A percentile compares a stretch with the other conserved stretches of the same genome.
Conservation (phyloP, 1,140 invertebrate genomes). For the Drosophila pectinifera region DNA sequence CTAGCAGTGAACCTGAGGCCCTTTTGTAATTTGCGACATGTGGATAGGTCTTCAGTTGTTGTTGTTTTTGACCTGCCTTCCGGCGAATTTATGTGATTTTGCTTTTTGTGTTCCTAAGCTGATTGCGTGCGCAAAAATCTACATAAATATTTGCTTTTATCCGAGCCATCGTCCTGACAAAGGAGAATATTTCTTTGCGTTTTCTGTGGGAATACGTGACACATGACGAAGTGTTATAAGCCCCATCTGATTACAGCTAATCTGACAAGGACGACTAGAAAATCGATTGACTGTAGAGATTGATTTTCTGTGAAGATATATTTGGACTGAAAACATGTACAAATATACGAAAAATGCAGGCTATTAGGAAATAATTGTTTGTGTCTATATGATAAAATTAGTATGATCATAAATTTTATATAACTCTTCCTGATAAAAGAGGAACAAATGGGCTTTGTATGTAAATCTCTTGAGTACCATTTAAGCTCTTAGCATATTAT, state of each 20-base stretch:
- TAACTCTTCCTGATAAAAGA: not conserved
- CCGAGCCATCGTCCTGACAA: slow-evolving; percentile 20
- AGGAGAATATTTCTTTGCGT: slow-evolving; percentile 4
- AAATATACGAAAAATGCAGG: too few relatives aligned
- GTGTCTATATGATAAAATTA: not conserved
- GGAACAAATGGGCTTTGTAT: not conserved
- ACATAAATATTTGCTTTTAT: slow-evolving; percentile 67
- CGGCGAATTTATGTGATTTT: slow-evolving; percentile 37
- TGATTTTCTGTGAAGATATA: slow-evolving; percentile 1
- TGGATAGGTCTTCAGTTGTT: slow-evolving; percentile 10
- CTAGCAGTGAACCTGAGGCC: not conserved
- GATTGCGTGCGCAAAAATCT: slow-evolving; percentile 55
- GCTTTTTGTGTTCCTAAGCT: slow-evolving; percentile 35
- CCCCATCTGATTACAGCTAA: slow-evolving; percentile 34
- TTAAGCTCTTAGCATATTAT: slow-evolving; percentile 1
- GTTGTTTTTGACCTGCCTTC: slow-evolving; percentile 20
- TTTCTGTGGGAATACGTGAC: slow-evolving; percentile 12
- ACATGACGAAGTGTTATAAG: slow-evolving; percentile 18
- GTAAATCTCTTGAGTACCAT: not conserved
- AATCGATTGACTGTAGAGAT: slow-evolving; percentile 25
- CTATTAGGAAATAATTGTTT: not conserved
- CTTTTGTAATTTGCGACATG: slow-evolving; percentile 22
- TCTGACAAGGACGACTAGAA: slow-evolving; percentile 10
- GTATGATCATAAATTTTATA: not conserved
- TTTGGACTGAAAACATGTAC: not conserved